phyloP scores from a whole-genome alignment of 2,113 vertebrate species.

The Oryzias melastigma region DNA sequence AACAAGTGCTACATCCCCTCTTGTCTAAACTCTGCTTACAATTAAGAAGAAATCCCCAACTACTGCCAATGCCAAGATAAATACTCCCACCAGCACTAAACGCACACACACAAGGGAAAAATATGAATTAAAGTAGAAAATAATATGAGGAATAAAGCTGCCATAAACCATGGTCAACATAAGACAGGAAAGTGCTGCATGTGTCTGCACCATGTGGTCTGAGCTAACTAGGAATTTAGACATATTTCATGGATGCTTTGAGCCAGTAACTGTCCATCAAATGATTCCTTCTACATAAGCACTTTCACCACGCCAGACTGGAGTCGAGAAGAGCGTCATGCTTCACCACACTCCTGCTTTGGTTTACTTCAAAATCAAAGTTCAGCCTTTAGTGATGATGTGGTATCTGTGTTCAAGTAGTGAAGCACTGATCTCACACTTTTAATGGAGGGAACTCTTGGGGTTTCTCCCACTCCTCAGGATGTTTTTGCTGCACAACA shows the following conservation, averaged over 20 bases:
- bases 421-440: constrained; percentile 32
- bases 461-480: constrained; percentile 10
- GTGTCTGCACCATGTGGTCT: constrained; percentile 44
- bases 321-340: constrained; percentile 8
- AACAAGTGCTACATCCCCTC: constrained; percentile 16
- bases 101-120: constrained; percentile 15
- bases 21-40: constrained; percentile 29
- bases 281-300: constrained; percentile 41
- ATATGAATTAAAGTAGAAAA: constrained; percentile 6
- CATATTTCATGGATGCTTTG: constrained; percentile 37
- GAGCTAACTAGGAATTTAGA: constrained; percentile 28
- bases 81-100: constrained; percentile 13
- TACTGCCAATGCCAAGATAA: constrained; percentile 45
- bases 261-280: constrained; percentile 41
- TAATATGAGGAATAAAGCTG: constrained; percentile 41
- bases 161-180: constrained; percentile 41
- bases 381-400: constrained; percentile 24
- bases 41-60: constrained; percentile 47
- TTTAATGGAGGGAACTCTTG: constrained; percentile 30
- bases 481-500: neutral
- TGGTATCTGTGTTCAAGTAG: constrained; percentile 1
- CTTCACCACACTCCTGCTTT: constrained; percentile 44
- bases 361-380: constrained; percentile 54
- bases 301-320: constrained; percentile 38
- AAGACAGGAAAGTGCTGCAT: constrained; percentile 55